Percentiles rank a stretch among this genome's conserved stretches.
These are phyloP conservation scores for Anorthoa munda DNA, from an alignment of 2,888 invertebrate species.

Conservation along the genomic window DNA sequence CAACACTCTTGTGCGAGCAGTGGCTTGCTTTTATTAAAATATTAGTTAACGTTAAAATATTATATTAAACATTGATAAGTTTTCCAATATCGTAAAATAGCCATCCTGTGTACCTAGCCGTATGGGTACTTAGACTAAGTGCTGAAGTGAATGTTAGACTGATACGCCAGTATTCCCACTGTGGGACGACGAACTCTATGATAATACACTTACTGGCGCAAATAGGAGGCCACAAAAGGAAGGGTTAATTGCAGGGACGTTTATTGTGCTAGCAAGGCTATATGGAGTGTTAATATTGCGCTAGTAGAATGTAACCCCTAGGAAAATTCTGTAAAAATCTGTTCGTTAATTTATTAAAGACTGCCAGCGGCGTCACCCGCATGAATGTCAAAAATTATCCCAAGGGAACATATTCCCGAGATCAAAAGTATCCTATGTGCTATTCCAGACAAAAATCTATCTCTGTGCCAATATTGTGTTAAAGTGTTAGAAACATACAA, in stretches of 20 bases:
- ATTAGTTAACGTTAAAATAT: conserved; percentile 6
- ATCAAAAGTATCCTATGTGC: no score
- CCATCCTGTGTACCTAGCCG: not conserved
- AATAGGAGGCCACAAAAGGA: conserved; percentile 23
- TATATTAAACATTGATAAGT: conserved; percentile 13
- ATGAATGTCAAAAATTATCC: no score
- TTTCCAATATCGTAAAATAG: conserved; percentile 22
- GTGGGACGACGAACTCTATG: conserved; percentile 2
- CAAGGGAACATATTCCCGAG: no score
- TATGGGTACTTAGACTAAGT: conserved; percentile 3
- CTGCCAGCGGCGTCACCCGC: no score
- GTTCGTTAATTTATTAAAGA: no score
- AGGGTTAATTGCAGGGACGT: not conserved
- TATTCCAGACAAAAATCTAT: no score
- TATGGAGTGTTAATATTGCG: not conserved
- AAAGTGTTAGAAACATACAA: no score
- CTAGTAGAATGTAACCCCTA: not conserved
- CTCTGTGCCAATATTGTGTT: no score
- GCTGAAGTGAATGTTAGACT: conserved; percentile 6
- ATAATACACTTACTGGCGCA: conserved; percentile 32
- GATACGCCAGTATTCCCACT: conserved; percentile 17
- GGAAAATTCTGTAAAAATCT: no score
- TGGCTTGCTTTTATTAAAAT: conserved; percentile 16
- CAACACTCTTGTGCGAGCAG: conserved; percentile 3
- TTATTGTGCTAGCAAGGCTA: not conserved